Evolutionary conservation across 2,113 vertebrate species (phyloP).

Genomic region (Numida meleagris): DNA sequence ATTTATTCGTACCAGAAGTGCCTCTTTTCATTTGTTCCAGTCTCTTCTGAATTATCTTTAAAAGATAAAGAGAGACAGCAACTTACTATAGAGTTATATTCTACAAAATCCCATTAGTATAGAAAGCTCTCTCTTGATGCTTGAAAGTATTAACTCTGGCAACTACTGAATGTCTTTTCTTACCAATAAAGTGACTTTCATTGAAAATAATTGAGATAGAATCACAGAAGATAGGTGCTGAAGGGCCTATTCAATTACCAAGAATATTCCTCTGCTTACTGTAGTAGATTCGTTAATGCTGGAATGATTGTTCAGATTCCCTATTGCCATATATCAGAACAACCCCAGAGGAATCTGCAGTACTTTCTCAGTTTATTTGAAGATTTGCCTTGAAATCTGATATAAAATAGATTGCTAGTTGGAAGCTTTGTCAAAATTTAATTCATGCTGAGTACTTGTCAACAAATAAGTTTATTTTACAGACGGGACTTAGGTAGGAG

Average conservation of each 20-base stretch:
- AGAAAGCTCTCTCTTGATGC: background rate
- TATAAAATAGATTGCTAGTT: background rate
- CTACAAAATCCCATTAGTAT: background rate
- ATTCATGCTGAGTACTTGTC: background rate
- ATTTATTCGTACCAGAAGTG: background rate
- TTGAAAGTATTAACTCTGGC: constrained; percentile 9
- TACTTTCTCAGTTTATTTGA: background rate
- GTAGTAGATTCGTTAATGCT: background rate
- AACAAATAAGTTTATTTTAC: background rate
- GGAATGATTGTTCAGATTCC: background rate
- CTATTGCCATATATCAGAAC: background rate
- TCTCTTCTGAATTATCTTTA: background rate
- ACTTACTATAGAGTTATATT: background rate
- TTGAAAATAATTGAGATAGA: background rate
- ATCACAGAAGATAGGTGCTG: background rate
- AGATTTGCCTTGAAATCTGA: background rate
- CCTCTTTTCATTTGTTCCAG: background rate
- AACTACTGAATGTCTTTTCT: constrained; percentile 1
- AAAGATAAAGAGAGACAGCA: background rate
- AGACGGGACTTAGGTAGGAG: background rate
- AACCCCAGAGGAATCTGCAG: background rate
- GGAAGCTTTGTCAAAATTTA: background rate
- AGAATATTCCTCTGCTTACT: background rate
- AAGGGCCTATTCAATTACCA: background rate
- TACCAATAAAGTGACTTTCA: background rate